Evolutionary conservation across 2,797 vertebrate genomes (phyloP).

Genomic region (Capromys pilorides): DNA sequence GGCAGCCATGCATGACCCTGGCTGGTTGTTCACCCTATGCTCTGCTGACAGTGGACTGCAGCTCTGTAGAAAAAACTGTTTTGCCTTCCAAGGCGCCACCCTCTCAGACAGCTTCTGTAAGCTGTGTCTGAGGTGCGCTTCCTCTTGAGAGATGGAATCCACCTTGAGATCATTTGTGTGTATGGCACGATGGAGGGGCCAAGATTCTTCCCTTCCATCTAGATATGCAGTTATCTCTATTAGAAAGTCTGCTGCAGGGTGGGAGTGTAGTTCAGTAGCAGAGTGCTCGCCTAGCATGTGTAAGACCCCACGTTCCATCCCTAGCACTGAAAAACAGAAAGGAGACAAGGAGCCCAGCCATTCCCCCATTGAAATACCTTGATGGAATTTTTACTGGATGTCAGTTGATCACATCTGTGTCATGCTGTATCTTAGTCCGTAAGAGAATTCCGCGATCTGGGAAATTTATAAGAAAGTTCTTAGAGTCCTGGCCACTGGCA

Average conservation of each 20-base stretch:
- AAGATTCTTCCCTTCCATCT: background rate
- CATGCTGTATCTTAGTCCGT: background rate
- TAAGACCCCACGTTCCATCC: background rate
- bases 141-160: background rate
- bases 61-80: background rate
- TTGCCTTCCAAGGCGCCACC: accelerated
- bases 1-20: background rate
- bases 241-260: background rate
- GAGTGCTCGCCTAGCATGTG: background rate
- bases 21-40: accelerated
- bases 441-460: background rate
- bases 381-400: background rate
- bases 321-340: background rate
- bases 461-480: background rate
- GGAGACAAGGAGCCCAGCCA: background rate
- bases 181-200: accelerated
- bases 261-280: no score
- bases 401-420: accelerated
- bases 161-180: background rate
- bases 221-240: background rate
- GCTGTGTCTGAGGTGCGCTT: background rate
- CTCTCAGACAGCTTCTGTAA: background rate
- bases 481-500: background rate
- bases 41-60: background rate
- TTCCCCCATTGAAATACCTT: background rate